phyloP scores from a whole-genome alignment of 2,113 vertebrate genomes.

The Corydoras sp. region DNA sequence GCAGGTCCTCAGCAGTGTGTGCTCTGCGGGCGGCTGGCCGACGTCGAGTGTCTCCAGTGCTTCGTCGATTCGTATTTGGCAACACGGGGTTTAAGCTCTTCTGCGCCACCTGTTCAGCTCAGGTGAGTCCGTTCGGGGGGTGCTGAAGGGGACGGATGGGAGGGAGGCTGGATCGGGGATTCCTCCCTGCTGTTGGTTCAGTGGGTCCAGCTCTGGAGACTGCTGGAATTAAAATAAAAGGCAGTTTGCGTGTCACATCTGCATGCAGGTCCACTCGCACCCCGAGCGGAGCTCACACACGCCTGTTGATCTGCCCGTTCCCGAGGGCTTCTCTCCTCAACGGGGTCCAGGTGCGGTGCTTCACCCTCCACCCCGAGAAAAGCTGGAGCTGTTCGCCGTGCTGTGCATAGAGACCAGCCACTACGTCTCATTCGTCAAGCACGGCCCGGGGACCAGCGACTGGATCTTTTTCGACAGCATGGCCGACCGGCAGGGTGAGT shows the following conservation, averaged over 20 bases:
- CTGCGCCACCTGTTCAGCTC: slow-evolving; percentile 68
- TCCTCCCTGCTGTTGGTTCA: no score
- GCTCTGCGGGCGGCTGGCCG: slow-evolving; percentile 70
- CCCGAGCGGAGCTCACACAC: slow-evolving; percentile 57
- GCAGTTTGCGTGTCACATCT: neutral
- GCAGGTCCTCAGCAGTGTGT: slow-evolving; percentile 79
- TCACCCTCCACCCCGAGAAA: slow-evolving; percentile 60
- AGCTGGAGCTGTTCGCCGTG: slow-evolving; percentile 80
- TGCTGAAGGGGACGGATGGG: no score
- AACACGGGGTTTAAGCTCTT: slow-evolving; percentile 74
- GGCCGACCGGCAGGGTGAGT: slow-evolving; percentile 80
- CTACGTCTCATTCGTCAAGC: slow-evolving; percentile 82
- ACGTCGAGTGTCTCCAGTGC: slow-evolving; percentile 70
- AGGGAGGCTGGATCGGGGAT: no score
- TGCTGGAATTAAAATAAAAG: no score
- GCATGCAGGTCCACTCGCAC: slow-evolving; percentile 73
- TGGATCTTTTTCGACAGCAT: slow-evolving; percentile 95
- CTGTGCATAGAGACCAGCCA: slow-evolving; percentile 90
- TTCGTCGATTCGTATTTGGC: slow-evolving; percentile 71
- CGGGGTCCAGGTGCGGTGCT: neutral
- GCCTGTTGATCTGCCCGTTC: slow-evolving; percentile 49
- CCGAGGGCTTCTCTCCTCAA: slow-evolving; percentile 53
- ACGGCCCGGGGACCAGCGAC: slow-evolving; percentile 65
- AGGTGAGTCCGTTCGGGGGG: slow-evolving; percentile 56
- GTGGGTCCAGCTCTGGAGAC: no score